phyloP scores from a whole-genome alignment of 2,113 vertebrate species.

The Ammodytes dubius region DNA sequence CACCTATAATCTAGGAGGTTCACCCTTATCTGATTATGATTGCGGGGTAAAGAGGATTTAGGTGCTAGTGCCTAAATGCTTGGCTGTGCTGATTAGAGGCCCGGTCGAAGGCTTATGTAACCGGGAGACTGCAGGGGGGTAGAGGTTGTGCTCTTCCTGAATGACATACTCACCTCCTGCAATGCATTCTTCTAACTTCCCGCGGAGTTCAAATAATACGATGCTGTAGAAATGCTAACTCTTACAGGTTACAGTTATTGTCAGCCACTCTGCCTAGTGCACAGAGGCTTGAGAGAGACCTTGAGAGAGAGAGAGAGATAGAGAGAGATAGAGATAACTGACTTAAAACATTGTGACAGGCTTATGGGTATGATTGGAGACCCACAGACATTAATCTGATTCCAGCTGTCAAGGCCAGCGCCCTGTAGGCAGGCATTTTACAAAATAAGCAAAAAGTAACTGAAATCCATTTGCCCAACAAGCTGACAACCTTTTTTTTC shows the following conservation, averaged over 20 bases:
- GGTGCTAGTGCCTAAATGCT: constrained; percentile 78
- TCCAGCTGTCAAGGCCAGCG: constrained; percentile 21
- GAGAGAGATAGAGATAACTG: background rate
- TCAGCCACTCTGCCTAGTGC: constrained; percentile 3
- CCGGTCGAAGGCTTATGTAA: constrained; percentile 77
- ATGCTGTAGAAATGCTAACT: constrained; percentile 17
- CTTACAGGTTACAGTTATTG: constrained; percentile 4
- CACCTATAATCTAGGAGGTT: constrained; percentile 79
- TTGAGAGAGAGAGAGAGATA: background rate
- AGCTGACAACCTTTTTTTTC: constrained; percentile 48
- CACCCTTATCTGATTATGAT: constrained; percentile 84
- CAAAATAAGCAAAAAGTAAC: constrained; percentile 47
- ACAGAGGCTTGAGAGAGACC: background rate
- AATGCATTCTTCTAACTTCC: constrained; percentile 37
- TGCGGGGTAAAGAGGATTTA: constrained; percentile 84
- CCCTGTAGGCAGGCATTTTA: constrained; percentile 2
- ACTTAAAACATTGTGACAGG: background rate
- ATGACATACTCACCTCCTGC: constrained; percentile 43
- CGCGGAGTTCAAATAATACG: constrained; percentile 35
- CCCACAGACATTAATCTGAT: constrained; percentile 8
- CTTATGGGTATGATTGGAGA: background rate
- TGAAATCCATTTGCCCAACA: constrained; percentile 45
- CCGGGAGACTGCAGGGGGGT: constrained; percentile 44
- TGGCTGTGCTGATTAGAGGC: constrained; percentile 76
- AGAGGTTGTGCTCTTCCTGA: constrained; percentile 60